Base-by-base conservation (phyloP, 2,888 invertebrate genomes). In the Euzophera pinguis region DNA sequence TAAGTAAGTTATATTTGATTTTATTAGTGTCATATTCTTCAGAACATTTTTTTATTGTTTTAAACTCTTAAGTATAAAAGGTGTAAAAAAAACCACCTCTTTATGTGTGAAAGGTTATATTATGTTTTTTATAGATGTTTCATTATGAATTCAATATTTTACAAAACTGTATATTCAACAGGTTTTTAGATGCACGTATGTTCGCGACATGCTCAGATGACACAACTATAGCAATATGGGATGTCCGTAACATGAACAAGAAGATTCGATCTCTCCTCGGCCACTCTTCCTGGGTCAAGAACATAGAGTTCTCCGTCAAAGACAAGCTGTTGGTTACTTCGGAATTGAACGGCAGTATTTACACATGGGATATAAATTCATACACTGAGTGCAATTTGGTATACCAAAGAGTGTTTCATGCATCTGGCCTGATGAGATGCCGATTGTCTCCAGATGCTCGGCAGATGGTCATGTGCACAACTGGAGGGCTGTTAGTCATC, bases 141-240 rank as follows among this genome's bases (percentile, higher is more conserved):
- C 29, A 29, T 7, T 4, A 16, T 34, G 8, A 14, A 41, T 22
- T 7, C 7, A 32, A 17, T 53, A 14, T 22, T 39, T n/a, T n/a
- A n/a, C n/a, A n/a, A n/a, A n/a, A n/a, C n/a, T n/a, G n/a, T n/a
- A n/a, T n/a, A n/a, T n/a, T n/a, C n/a, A n/a, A 22, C 75, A 97
- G 97, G 81, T 98, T 98, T 86, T 86, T 98, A 57, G 97, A 97
- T 79, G 93, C 93, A 47, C 91, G 95, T 53, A 93, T 95, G 81
- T 98, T 98, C 87, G 98, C 97, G 0, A 97, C 98, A 0, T 98
- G 98, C 74, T 98, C 98, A 0, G 98, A 98, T 77, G 98, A 98
- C 78, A 95, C 94, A 12, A 97, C 97, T 3, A 96, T 98, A 45
- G 97, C 96, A 32, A 78, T 98, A 47, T 98, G 98, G 98, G 98